These are phyloP conservation scores for Volucella inanis DNA, from an alignment of 2,888 invertebrate genomes.

Conservation along the genomic window DNA sequence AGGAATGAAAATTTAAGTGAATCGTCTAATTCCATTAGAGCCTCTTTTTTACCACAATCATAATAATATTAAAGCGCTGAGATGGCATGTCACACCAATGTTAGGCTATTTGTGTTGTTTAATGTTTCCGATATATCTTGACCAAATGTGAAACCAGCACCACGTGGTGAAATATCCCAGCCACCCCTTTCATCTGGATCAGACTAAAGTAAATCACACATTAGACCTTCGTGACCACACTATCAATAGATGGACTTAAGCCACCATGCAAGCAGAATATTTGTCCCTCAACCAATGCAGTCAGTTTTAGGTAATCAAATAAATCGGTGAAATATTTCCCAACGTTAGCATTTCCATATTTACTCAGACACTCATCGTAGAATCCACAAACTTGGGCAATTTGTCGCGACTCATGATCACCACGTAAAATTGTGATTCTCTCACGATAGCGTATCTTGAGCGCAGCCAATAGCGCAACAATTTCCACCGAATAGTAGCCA, in stretches of 20 bases:
- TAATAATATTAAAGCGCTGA: slow-evolving; percentile 99
- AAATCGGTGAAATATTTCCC: slow-evolving; percentile 99
- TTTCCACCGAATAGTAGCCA: slow-evolving; percentile 99
- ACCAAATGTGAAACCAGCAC: slow-evolving; percentile 99
- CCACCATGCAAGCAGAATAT: slow-evolving; percentile 99
- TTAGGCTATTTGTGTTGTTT: slow-evolving; percentile 99
- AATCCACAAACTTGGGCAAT: slow-evolving; percentile 99
- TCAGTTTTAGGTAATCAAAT: slow-evolving; percentile 99
- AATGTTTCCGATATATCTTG: slow-evolving; percentile 99
- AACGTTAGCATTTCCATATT: slow-evolving; percentile 99
- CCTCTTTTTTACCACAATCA: slow-evolving; percentile 99
- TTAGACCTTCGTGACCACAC: slow-evolving; percentile 99
- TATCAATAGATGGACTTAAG: slow-evolving; percentile 99
- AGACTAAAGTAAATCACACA: slow-evolving; percentile 99
- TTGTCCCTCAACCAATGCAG: slow-evolving; percentile 98
- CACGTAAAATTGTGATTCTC: slow-evolving; percentile 99
- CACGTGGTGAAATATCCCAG: slow-evolving; percentile 99
- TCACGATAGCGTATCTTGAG: slow-evolving; percentile 99
- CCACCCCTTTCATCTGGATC: slow-evolving; percentile 99
- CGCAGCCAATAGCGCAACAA: slow-evolving; percentile 98
- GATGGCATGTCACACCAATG: slow-evolving; percentile 99
- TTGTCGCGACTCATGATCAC: slow-evolving; percentile 99
- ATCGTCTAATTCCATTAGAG: slow-evolving; percentile 99
- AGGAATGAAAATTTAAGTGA: slow-evolving; percentile 99
- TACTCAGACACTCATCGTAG: slow-evolving; percentile 99